These are phyloP conservation scores for Phalloptychus januarius DNA, from an alignment of 2,797 vertebrate genomes.

Conservation along the genomic window DNA sequence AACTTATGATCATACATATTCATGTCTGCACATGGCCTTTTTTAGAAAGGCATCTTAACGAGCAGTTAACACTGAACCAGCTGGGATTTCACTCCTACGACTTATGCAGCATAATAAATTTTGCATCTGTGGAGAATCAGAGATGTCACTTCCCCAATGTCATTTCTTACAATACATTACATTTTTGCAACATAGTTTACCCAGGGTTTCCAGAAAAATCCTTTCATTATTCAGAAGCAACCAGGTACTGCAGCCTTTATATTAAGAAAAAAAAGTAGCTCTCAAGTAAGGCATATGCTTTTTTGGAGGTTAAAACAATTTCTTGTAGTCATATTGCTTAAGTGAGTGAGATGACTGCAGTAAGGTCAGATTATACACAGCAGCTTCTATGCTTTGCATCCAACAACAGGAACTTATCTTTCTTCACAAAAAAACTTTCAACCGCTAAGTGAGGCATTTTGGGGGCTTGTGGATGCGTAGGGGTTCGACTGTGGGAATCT, in stretches of 20 bases:
- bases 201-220: not conserved
- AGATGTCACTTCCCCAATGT: conserved; percentile 5
- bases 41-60: conserved; percentile 16
- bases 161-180: not conserved
- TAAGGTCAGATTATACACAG: not conserved
- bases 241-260: not conserved
- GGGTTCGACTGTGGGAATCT: too few relatives aligned
- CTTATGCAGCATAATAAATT: not conserved
- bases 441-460: too few relatives aligned
- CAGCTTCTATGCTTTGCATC: not conserved
- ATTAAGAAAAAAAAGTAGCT: not conserved
- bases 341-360: not conserved
- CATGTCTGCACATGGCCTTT: conserved; percentile 21
- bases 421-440: not conserved
- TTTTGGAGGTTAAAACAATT: not conserved
- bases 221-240: not conserved
- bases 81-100: not conserved
- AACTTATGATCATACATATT: conserved; percentile 21
- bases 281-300: not conserved
- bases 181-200: not conserved
- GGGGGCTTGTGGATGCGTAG: too few relatives aligned
- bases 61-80: conserved; percentile 8
- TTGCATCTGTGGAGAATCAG: not conserved
- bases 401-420: not conserved
- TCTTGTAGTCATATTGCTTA: not conserved